Conservation (phyloP, 2,888 invertebrate genomes). For the Ormia ochracea region DNA sequence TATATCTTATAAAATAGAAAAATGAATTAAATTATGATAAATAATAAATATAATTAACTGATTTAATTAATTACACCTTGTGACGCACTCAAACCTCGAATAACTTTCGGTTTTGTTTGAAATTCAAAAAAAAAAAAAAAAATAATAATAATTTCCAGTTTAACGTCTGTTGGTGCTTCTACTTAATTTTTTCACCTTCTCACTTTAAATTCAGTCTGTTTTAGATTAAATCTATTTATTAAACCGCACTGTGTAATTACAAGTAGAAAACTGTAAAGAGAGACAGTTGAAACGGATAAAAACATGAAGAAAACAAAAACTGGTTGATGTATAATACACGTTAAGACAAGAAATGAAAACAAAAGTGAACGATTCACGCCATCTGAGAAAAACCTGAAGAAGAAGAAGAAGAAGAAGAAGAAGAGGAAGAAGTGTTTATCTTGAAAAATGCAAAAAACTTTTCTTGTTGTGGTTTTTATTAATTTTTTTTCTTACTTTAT, state of each 20-base stretch:
- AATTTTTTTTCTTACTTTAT: neutral
- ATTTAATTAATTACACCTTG: conserved; percentile 32
- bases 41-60: neutral
- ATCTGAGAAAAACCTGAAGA: conserved; percentile 34
- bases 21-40: neutral
- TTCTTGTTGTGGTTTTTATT: neutral
- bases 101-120: conserved; percentile 70
- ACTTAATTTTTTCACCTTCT: conserved; percentile 22
- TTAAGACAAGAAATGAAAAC: conserved; percentile 12
- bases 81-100: conserved; percentile 35
- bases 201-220: neutral
- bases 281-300: conserved; percentile 16
- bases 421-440: conserved; percentile 20
- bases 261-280: conserved; percentile 4
- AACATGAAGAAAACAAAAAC: conserved; percentile 2
- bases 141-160: too few species aligned
- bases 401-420: too few species aligned
- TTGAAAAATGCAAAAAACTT: conserved; percentile 35
- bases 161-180: conserved; percentile 28
- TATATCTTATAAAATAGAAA: neutral
- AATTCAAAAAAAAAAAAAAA: too few species aligned
- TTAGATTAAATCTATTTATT: conserved; percentile 47
- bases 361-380: conserved; percentile 23
- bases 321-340: conserved; percentile 22
- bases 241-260: conserved; percentile 11